Conservation (phyloP, 2,797 vertebrate species). For the Erpetoichthys calabaricus region DNA sequence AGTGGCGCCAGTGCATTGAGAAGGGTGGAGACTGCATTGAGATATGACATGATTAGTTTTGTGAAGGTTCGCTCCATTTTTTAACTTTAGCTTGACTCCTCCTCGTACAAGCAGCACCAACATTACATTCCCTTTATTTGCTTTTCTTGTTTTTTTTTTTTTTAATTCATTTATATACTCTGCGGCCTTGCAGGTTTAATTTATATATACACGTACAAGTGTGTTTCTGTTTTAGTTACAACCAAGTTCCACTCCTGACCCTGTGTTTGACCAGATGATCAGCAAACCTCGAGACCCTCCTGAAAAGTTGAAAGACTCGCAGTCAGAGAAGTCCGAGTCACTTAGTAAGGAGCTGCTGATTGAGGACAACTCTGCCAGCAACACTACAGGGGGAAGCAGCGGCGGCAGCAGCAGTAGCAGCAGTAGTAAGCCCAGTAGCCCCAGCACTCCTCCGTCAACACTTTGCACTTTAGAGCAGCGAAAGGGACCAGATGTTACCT, state of each 20-base stretch:
- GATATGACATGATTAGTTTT: too few relatives aligned
- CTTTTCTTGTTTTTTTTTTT: too few relatives aligned
- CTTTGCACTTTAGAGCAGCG: conserved; percentile 63
- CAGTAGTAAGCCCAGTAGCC: conserved; percentile 75
- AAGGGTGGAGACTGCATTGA: too few relatives aligned
- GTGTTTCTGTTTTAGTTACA: conserved; percentile 63
- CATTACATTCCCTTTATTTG: too few relatives aligned
- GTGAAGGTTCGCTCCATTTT: too few relatives aligned
- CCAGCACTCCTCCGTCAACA: conserved; percentile 61
- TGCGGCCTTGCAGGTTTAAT: too few relatives aligned
- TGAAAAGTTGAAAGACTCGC: conserved; percentile 79
- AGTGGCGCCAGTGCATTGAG: too few relatives aligned
- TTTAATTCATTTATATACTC: too few relatives aligned
- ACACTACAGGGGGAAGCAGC: conserved; percentile 23
- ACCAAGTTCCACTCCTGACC: conserved; percentile 74
- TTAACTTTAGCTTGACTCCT: too few relatives aligned
- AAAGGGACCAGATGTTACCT: conserved; percentile 82
- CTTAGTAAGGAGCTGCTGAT: conserved; percentile 44
- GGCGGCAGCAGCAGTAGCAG: conserved; percentile 38
- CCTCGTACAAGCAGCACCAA: too few relatives aligned
- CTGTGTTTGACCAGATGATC: conserved; percentile 70
- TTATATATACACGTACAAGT: too few relatives aligned
- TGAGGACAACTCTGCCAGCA: conserved; percentile 33
- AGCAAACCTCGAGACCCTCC: conserved; percentile 69
- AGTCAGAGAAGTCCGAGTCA: conserved; percentile 57